These are phyloP conservation scores for Criorhina ranunculi DNA, from an alignment of 2,888 invertebrate genomes.

Conservation along the genomic window DNA sequence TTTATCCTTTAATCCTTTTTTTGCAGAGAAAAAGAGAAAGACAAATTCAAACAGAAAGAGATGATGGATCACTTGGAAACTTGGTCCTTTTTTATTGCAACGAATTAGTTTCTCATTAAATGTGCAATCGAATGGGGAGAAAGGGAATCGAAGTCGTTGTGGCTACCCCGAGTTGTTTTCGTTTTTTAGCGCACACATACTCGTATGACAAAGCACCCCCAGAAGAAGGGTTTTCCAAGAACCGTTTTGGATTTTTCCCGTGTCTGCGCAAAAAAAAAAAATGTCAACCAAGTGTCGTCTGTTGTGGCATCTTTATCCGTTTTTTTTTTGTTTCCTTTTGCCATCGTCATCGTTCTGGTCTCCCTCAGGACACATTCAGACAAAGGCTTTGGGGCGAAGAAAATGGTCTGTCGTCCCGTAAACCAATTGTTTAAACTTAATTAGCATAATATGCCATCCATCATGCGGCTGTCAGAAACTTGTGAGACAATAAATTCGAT, in stretches of 20 bases:
- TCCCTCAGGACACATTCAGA: slow-evolving; percentile 42
- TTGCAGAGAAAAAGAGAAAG: not conserved
- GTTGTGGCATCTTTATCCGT: slow-evolving; percentile 33
- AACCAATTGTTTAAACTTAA: slow-evolving; percentile 76
- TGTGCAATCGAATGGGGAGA: slow-evolving; percentile 63
- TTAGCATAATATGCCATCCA: slow-evolving; percentile 76
- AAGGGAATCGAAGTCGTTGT: slow-evolving; percentile 44
- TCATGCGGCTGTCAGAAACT: slow-evolving; percentile 76
- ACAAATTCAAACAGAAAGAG: slow-evolving; percentile 4
- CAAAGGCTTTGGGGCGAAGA: slow-evolving; percentile 15
- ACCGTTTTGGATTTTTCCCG: not conserved
- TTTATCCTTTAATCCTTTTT: slow-evolving; percentile 74
- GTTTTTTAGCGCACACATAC: slow-evolving; percentile 46
- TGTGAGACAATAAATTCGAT: slow-evolving; percentile 76
- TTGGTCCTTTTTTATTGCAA: slow-evolving; percentile 50
- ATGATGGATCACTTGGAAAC: slow-evolving; percentile 71
- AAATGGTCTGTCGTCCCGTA: slow-evolving; percentile 54
- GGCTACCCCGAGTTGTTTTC: slow-evolving; percentile 3
- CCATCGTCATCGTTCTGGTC: slow-evolving; percentile 13
- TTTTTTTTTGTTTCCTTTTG: slow-evolving; percentile 16
- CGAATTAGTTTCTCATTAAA: slow-evolving; percentile 76
- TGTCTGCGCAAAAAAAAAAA: not conserved
- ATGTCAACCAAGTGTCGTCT: slow-evolving; percentile 35
- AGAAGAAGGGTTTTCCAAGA: slow-evolving; percentile 60
- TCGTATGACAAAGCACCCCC: slow-evolving; percentile 34